Base-by-base conservation (phyloP, 2,113 vertebrate genomes). In the Phocoena sinus region DNA sequence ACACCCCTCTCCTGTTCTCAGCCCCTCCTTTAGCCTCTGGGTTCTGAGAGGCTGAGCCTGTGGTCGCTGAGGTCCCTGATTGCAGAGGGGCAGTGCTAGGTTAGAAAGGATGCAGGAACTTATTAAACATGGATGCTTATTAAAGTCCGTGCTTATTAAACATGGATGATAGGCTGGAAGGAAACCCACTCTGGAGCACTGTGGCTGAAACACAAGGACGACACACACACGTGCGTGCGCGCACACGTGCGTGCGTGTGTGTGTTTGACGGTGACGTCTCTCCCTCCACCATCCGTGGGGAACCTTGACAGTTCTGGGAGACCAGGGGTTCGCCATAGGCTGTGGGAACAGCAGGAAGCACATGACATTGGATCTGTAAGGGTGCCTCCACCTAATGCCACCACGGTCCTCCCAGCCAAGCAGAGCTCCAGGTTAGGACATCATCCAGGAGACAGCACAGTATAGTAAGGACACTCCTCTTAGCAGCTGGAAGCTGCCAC, bases 171-270 rank as follows among this genome's bases (percentile, higher is more conserved):
- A 21, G 20, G 53, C 56, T 47, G 15, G 33, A 58, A 95, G 71
- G 63, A 94, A 87, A 65, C 33, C 9, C 62, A n/a, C 47, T 7
- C 28, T 21, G 23, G 84, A 41, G 67, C 67, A 25, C 28, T 21
- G 41, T 28, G 36, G 6, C 79, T 23, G 62, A 50, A 33, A 36
- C 31, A 62, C 36, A 44, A 44, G 62, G 53, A n/a, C 0, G 13
- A 23, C 18, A 44, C 23, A 8, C 23, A 3, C 2, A 1, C 50
- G 5, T 53, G 50, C 50, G 50, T 53, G 50, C 1, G 14, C 1
- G 15, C 14, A 17, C 50, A 17, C 4, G 5, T 0, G 50, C 1
- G 1, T 15, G 50, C 15, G 4, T 5, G 50, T 1, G 50, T 53
- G 50, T 47, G 44, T 47, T 9, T 47, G 44, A 47, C 44, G 44